These are phyloP conservation scores for Chrysolina oricalcia DNA, from an alignment of 2,888 invertebrate species.

Conservation along the genomic window DNA sequence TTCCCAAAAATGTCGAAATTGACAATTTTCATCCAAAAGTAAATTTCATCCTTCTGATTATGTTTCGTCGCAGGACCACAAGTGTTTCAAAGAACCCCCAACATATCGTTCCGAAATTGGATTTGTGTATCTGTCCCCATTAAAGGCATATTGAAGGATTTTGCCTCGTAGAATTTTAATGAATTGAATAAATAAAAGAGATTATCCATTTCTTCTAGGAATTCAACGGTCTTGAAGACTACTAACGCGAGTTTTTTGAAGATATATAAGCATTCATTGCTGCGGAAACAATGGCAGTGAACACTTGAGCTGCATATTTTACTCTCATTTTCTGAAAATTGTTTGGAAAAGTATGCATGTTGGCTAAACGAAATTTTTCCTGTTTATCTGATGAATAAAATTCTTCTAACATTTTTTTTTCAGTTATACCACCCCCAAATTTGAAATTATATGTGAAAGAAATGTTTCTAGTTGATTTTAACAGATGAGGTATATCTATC, in stretches of 20 bases:
- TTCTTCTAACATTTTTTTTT: conserved; percentile 44
- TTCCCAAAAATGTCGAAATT: conserved; percentile 30
- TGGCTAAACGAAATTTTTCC: conserved; percentile 37
- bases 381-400: conserved; percentile 46
- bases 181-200: conserved; percentile 50
- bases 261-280: conserved; percentile 35
- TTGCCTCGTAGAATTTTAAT: background rate
- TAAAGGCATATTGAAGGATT: conserved; percentile 21
- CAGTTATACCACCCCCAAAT: conserved; percentile 30
- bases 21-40: conserved; percentile 37
- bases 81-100: background rate
- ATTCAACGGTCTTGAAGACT: conserved; percentile 39
- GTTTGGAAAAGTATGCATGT: conserved; percentile 49
- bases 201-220: too few species aligned
- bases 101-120: conserved; percentile 35
- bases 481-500: conserved; percentile 42
- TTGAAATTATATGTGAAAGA: conserved; percentile 40
- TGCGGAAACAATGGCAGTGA: too few species aligned
- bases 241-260: conserved; percentile 32
- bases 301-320: conserved; percentile 46
- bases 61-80: background rate
- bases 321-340: conserved; percentile 54
- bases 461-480: conserved; percentile 44
- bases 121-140: conserved; percentile 40
- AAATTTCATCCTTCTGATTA: conserved; percentile 42